Conservation (phyloP, 2,888 invertebrate genomes). For the Ctena decussata region DNA sequence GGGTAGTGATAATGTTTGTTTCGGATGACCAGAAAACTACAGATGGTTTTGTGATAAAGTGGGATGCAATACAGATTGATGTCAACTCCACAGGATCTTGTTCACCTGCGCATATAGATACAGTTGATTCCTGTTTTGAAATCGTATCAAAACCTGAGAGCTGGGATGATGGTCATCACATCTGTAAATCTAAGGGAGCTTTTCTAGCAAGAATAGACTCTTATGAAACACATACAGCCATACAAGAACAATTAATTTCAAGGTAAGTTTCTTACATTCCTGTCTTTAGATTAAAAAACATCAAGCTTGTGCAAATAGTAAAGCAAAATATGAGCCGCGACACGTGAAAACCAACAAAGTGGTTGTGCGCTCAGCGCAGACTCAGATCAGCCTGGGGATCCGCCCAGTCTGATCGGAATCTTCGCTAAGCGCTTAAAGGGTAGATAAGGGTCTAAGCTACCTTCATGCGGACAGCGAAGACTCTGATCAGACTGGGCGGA, state of each 20-base stretch:
- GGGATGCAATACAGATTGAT: not conserved
- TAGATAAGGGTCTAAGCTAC: no score
- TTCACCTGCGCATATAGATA: not conserved
- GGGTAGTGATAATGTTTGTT: constrained; percentile 64
- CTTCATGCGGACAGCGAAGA: no score
- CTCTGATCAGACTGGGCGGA: no score
- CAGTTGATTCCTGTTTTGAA: not conserved
- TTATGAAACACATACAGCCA: not conserved
- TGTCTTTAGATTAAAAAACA: no score
- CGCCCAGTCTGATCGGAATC: no score
- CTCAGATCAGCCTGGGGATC: no score
- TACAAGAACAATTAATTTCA: not conserved
- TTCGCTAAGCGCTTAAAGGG: no score
- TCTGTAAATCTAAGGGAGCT: not conserved
- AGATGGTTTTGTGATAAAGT: not conserved
- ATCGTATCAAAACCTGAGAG: not conserved
- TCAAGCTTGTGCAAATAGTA: no score
- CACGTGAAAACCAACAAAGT: no score
- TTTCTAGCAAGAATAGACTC: not conserved
- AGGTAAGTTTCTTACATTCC: no score
- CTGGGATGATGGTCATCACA: not conserved
- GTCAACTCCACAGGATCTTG: not conserved
- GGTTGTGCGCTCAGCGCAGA: no score
- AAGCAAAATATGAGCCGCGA: no score
- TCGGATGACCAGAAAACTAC: constrained; percentile 39